phyloP scores from a whole-genome alignment of 2,797 vertebrate species.

The Tangara arthus region DNA sequence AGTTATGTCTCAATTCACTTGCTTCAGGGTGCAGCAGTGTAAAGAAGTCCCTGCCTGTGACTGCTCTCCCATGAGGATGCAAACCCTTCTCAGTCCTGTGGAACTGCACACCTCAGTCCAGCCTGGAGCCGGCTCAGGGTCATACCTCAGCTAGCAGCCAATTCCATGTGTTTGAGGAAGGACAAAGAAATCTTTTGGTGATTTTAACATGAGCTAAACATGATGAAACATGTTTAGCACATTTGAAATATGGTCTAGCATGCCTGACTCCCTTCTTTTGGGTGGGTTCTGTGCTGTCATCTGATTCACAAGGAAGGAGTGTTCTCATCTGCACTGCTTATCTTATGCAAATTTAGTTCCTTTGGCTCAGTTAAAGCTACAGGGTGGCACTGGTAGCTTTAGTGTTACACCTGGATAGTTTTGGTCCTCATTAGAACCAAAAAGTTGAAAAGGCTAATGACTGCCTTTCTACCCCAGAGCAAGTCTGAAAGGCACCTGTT shows the following conservation, averaged over 20 bases:
- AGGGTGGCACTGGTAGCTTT: not conserved
- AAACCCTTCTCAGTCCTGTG: not conserved
- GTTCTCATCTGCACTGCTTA: not conserved
- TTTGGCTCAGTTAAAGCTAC: not conserved
- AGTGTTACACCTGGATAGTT: not conserved
- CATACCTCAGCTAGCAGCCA: not conserved
- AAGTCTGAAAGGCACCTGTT: not conserved
- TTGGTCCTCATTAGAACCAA: not conserved
- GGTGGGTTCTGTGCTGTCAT: not conserved
- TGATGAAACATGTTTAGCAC: not conserved
- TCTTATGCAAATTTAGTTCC: not conserved
- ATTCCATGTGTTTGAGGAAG: not conserved
- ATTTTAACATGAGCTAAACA: not conserved
- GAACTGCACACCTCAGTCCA: not conserved
- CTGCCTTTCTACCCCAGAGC: not conserved
- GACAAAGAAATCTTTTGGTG: not conserved
- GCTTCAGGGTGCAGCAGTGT: not conserved
- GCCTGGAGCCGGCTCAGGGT: not conserved
- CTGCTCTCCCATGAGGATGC: not conserved
- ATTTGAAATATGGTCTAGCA: not conserved
- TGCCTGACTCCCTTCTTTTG: not conserved
- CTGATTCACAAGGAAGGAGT: not conserved
- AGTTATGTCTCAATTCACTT: not conserved
- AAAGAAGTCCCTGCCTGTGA: not conserved
- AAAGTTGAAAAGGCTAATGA: not conserved